Evolutionary conservation across 1,140 invertebrate species (phyloP).

Genomic region (Aphelinus atriplicis): DNA sequence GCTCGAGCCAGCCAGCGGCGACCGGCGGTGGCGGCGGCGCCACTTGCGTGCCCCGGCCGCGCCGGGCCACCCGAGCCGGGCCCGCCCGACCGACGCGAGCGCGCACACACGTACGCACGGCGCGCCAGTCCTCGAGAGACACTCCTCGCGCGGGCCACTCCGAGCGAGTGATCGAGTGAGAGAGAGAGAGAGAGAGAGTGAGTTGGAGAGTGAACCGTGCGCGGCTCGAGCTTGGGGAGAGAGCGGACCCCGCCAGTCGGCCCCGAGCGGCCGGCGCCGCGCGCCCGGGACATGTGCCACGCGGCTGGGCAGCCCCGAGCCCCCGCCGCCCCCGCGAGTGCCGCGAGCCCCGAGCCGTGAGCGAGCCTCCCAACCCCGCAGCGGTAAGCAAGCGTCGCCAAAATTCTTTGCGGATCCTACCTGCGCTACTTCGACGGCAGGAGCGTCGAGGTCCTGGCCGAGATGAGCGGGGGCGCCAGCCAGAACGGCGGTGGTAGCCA

Average conservation of each 20-base stretch:
- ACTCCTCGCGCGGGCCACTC: too few relatives aligned
- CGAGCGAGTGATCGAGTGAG: background rate
- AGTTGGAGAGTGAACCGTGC: background rate
- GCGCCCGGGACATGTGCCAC: background rate
- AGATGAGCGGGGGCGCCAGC: slow-evolving; percentile 64
- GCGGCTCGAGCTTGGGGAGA: slow-evolving; percentile 60
- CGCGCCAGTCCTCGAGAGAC: slow-evolving; percentile 1
- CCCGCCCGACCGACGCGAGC: slow-evolving; percentile 4
- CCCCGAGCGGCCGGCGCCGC: slow-evolving; percentile 57
- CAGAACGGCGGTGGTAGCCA: slow-evolving; percentile 61
- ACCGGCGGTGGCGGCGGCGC: too few relatives aligned
- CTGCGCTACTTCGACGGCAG: slow-evolving; percentile 61
- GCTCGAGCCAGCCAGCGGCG: background rate
- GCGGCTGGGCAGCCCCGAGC: background rate
- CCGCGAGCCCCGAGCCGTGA: background rate
- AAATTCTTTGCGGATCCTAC: slow-evolving; percentile 61
- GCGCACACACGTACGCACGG: background rate
- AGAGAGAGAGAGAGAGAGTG: background rate
- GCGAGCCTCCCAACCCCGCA: slow-evolving; percentile 33
- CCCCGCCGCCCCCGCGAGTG: slow-evolving; percentile 8
- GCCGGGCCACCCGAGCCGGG: background rate
- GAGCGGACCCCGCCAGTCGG: slow-evolving; percentile 55
- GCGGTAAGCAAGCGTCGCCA: slow-evolving; percentile 51
- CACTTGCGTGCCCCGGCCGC: too few relatives aligned
- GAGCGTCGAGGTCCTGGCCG: slow-evolving; percentile 57